Conservation (phyloP, 2,888 invertebrate genomes). For the Leptinotarsa peninsularis region DNA sequence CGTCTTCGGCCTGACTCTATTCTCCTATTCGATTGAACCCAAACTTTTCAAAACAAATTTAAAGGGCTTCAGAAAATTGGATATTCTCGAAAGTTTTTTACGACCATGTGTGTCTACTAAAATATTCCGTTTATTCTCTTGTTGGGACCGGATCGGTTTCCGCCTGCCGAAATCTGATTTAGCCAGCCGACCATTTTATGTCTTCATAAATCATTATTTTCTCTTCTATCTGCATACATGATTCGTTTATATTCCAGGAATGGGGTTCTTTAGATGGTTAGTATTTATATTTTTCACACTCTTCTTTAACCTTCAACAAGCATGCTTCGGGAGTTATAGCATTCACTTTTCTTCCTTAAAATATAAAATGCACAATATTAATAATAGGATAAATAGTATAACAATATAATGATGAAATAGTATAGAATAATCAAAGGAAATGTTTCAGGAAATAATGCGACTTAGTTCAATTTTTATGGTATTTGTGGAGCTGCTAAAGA, state of each 20-base stretch:
- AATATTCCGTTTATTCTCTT: conserved; percentile 15
- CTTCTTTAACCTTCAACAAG: too few relatives aligned
- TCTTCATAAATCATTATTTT: neutral
- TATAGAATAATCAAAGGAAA: too few relatives aligned
- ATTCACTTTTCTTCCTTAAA: too few relatives aligned
- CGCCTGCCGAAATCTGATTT: neutral
- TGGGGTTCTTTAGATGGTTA: neutral
- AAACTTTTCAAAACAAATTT: conserved; percentile 23
- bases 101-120: conserved; percentile 22
- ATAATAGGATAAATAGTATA: too few relatives aligned
- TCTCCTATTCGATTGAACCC: conserved; percentile 4
- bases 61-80: conserved; percentile 30
- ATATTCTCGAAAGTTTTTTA: conserved; percentile 32
- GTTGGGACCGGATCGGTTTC: neutral
- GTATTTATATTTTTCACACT: too few relatives aligned
- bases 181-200: neutral
- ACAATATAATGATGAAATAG: too few relatives aligned
- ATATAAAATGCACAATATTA: too few relatives aligned
- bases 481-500: too few relatives aligned
- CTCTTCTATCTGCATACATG: neutral
- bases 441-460: too few relatives aligned
- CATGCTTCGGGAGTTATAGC: too few relatives aligned
- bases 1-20: neutral
- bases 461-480: too few relatives aligned
- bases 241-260: neutral